Evolutionary conservation across 2,888 invertebrate species (phyloP).

Genomic region (Clistopyga incitator): DNA sequence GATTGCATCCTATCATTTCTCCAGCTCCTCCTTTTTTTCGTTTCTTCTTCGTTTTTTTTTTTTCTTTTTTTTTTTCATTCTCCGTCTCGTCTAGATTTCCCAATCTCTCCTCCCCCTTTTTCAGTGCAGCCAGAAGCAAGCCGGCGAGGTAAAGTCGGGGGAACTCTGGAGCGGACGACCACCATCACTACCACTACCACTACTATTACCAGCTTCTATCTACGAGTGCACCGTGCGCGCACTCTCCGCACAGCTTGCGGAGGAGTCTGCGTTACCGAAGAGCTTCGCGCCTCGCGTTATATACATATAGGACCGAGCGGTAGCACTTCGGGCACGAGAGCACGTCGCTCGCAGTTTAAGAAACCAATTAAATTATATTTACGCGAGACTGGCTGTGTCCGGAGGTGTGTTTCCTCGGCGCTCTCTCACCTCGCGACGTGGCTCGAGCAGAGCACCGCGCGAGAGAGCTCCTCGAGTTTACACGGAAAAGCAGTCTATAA

Average conservation of each 20-base stretch:
- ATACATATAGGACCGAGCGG: not conserved
- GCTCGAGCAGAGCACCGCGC: slow-evolving; percentile 1
- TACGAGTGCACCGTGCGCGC: slow-evolving; percentile 10
- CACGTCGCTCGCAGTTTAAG: slow-evolving; percentile 69
- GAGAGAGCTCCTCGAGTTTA: slow-evolving; percentile 45
- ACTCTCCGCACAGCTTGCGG: slow-evolving; percentile 4
- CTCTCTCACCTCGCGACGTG: slow-evolving; percentile 41
- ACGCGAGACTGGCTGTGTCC: slow-evolving; percentile 60
- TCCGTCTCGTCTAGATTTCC: slow-evolving; percentile 42
- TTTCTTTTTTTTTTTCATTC: slow-evolving; percentile 44
- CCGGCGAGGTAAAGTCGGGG: slow-evolving; percentile 11
- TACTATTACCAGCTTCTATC: slow-evolving; percentile 24
- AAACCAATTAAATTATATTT: slow-evolving; percentile 77
- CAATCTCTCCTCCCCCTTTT: slow-evolving; percentile 45
- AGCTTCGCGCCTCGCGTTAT: not conserved
- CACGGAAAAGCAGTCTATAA: slow-evolving; percentile 62
- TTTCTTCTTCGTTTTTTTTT: slow-evolving; percentile 48
- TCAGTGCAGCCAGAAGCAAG: slow-evolving; percentile 30
- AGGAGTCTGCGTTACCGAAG: slow-evolving; percentile 27
- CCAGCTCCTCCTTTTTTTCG: slow-evolving; percentile 46
- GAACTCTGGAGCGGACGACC: slow-evolving; percentile 1
- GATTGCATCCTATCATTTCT: slow-evolving; percentile 62
- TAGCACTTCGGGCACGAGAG: slow-evolving; percentile 31
- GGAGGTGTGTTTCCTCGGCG: slow-evolving; percentile 42
- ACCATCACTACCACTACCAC: slow-evolving; percentile 11